These are phyloP conservation scores for Canis aureus DNA, from an alignment of 2,113 vertebrate genomes.

Conservation along the genomic window DNA sequence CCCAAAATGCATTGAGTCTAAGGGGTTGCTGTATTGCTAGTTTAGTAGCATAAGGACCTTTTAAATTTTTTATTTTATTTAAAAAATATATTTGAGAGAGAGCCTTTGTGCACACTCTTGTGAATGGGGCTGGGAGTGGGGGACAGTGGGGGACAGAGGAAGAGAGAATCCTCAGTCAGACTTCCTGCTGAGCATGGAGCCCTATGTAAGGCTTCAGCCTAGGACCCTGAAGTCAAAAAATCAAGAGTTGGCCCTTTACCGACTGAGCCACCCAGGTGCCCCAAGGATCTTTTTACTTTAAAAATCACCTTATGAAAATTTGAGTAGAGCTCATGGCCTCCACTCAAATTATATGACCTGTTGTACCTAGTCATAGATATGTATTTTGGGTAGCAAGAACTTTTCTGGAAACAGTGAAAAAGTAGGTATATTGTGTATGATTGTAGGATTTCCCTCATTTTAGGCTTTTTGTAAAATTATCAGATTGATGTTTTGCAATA, in stretches of 20 bases:
- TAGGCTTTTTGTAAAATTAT: conserved; percentile 46
- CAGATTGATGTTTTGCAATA: conserved; percentile 35
- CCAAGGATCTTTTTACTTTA: conserved; percentile 49
- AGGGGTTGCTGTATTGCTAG: neutral
- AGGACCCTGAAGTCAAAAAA: neutral
- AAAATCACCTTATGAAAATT: conserved; percentile 31
- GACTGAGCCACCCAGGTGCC: neutral
- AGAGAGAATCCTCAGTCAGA: neutral
- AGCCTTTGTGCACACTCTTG: neutral
- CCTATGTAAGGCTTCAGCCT: neutral
- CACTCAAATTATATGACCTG: neutral
- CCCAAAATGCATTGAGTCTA: conserved; percentile 6
- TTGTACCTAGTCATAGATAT: neutral
- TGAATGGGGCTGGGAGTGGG: too few species aligned
- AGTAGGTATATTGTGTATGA: neutral
- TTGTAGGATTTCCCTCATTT: conserved; percentile 1
- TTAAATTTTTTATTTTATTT: neutral
- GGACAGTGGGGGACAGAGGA: neutral
- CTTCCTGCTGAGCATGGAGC: neutral
- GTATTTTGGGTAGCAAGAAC: conserved; percentile 1
- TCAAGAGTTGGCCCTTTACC: neutral
- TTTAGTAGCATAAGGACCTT: neutral
- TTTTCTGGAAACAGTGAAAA: conserved; percentile 28
- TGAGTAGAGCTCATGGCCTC: neutral
- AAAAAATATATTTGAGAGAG: neutral